Conservation (phyloP, 2,797 vertebrate species). For the Poecilia picta region DNA sequence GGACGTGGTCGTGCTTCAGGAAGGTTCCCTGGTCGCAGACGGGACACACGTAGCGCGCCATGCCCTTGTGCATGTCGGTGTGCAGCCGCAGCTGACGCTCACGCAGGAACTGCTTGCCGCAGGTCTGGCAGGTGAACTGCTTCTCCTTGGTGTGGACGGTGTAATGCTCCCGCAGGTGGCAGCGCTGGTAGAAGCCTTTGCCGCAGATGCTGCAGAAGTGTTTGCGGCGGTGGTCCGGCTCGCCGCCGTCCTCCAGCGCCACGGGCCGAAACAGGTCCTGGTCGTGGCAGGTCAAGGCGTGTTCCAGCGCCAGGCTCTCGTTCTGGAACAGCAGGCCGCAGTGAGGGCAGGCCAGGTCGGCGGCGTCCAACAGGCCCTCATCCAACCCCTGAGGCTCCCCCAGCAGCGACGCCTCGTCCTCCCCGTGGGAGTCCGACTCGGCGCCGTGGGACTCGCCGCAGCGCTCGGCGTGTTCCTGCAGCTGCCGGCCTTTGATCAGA, state of each 20-base stretch:
- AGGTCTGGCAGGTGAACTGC: conserved; percentile 97
- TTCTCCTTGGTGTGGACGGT: conserved; percentile 99
- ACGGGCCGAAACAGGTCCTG: conserved; percentile 89
- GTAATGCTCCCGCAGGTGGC: conserved; percentile 98
- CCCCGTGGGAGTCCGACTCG: conserved; percentile 86
- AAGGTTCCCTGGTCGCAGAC: conserved; percentile 99
- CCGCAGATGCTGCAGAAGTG: conserved; percentile 98
- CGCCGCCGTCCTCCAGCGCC: conserved; percentile 84
- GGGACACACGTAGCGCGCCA: conserved; percentile 97
- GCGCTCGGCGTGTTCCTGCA: conserved; percentile 95
- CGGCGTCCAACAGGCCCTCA: conserved; percentile 83
- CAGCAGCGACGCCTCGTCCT: conserved; percentile 76
- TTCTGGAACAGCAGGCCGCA: conserved; percentile 92
- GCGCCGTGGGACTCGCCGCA: conserved; percentile 90
- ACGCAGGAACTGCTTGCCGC: conserved; percentile 97
- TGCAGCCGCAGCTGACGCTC: conserved; percentile 96
- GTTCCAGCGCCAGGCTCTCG: conserved; percentile 90
- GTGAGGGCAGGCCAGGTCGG: conserved; percentile 88
- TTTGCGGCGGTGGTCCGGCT: conserved; percentile 93
- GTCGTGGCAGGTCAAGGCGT: conserved; percentile 90
- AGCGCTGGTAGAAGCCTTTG: conserved; percentile 98
- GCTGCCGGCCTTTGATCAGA: conserved; percentile 93
- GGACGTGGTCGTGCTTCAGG: conserved; percentile 98
- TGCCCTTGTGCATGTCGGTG: conserved; percentile 99
- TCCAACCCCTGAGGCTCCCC: conserved; percentile 87